Evolutionary conservation across 2,888 invertebrate species (phyloP).

Genomic region (Drosophila demipolita): DNA sequence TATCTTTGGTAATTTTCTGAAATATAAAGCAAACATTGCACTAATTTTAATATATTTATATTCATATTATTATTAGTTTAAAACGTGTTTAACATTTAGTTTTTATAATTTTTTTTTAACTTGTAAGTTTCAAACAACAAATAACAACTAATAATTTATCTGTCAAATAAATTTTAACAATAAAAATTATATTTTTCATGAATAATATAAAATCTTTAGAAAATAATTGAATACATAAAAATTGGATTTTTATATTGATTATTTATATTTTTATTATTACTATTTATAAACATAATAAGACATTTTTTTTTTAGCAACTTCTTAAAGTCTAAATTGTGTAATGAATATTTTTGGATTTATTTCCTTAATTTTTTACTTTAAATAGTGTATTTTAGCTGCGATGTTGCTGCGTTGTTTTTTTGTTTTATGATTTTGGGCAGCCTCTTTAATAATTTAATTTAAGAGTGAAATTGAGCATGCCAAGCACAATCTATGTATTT

Average conservation of each 20-base stretch:
- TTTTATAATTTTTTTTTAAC: too few species aligned
- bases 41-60: too few species aligned
- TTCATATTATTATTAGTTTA: too few species aligned
- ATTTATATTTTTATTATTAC: not conserved
- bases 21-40: too few species aligned
- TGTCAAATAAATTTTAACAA: not conserved
- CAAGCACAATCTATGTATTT: conserved; percentile 22
- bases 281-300: not conserved
- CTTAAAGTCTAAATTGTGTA: not conserved
- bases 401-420: not conserved
- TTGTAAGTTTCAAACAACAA: too few species aligned
- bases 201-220: not conserved
- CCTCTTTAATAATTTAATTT: conserved; percentile 75
- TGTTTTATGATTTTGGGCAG: conserved; percentile 8
- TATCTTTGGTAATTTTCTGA: too few species aligned
- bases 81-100: too few species aligned
- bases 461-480: conserved; percentile 55
- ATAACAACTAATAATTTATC: not conserved
- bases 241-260: not conserved
- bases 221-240: not conserved
- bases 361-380: accelerated
- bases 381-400: conserved; percentile 3
- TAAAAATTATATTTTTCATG: not conserved
- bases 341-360: not conserved
- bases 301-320: not conserved